Conservation (phyloP, 2,797 vertebrate genomes). For the Epinephelus coioides region DNA sequence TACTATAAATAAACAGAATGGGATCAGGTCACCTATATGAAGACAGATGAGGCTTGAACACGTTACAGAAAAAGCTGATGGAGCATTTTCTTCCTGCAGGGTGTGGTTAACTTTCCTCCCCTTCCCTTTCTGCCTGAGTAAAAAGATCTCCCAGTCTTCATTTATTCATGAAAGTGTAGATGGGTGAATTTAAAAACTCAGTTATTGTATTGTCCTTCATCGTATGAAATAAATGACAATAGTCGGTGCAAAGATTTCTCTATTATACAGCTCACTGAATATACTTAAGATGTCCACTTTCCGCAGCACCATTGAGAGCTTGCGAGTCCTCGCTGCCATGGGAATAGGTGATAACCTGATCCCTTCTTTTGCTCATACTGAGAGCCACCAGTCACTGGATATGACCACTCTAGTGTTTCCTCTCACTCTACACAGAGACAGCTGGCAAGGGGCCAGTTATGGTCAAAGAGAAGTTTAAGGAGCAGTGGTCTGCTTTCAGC, state of each 20-base stretch:
- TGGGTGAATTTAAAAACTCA: not conserved
- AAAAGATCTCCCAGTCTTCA: not conserved
- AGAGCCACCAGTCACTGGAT: slow-evolving; percentile 72
- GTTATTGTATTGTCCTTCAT: not conserved
- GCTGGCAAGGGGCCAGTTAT: slow-evolving; percentile 27
- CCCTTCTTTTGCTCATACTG: slow-evolving; percentile 44
- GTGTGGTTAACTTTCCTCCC: slow-evolving; percentile 35
- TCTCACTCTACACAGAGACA: slow-evolving; percentile 42
- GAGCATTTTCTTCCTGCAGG: slow-evolving; percentile 43
- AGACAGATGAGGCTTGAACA: slow-evolving; percentile 23
- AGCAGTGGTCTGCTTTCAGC: not conserved
- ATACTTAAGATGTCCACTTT: not conserved
- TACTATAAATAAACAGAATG: not conserved
- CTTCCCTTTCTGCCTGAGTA: not conserved
- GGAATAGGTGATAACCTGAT: slow-evolving; percentile 72
- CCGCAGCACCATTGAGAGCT: slow-evolving; percentile 13
- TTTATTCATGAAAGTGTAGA: not conserved
- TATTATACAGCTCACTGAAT: not conserved
- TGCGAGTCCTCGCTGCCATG: slow-evolving; percentile 52
- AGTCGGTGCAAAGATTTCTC: slow-evolving; percentile 4
- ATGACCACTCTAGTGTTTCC: slow-evolving; percentile 71
- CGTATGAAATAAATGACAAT: not conserved
- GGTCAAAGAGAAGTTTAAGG: slow-evolving; percentile 20
- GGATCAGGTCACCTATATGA: slow-evolving; percentile 1
- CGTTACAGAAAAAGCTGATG: slow-evolving; percentile 20